Conservation (phyloP, 2,888 invertebrate species). For the Notodonta dromedarius region DNA sequence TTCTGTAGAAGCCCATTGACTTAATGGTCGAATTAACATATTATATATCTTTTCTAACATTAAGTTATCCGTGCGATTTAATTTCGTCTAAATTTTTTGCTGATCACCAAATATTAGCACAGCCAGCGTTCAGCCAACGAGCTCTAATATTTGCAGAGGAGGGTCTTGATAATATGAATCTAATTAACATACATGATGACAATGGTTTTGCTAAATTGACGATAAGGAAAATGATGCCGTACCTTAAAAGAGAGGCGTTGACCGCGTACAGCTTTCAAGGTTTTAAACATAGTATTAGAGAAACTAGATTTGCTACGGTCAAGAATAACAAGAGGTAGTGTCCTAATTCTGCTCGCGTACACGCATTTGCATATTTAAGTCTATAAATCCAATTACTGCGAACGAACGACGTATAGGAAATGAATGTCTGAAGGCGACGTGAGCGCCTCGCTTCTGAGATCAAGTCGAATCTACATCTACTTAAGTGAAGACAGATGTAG, state of each 20-base stretch:
- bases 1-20: constrained; percentile 62
- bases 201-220: constrained; percentile 15
- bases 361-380: constrained; percentile 47
- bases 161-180: constrained; percentile 13
- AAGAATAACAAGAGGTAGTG: constrained; percentile 42
- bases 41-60: constrained; percentile 53
- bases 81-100: constrained; percentile 39
- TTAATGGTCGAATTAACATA: constrained; percentile 69
- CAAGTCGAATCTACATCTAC: constrained; percentile 42
- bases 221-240: constrained; percentile 2
- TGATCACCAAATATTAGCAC: constrained; percentile 34
- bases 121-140: constrained; percentile 23
- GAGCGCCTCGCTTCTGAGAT: constrained; percentile 36
- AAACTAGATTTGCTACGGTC: constrained; percentile 29
- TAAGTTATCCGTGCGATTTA: constrained; percentile 49
- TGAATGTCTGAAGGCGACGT: constrained; percentile 33
- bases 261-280: constrained; percentile 10
- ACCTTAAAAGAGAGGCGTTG: constrained; percentile 6
- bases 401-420: constrained; percentile 48
- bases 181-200: constrained; percentile 25
- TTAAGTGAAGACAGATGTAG: constrained; percentile 39
- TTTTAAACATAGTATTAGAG: constrained; percentile 23
- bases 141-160: constrained; percentile 29
- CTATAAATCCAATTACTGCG: constrained; percentile 63
- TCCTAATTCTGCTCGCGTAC: constrained; percentile 42